A percentile compares a stretch with the other conserved stretches of the same genome.
Evolutionary conservation across 2,888 invertebrate genomes (phyloP).

Genomic region (Acronicta psi): DNA sequence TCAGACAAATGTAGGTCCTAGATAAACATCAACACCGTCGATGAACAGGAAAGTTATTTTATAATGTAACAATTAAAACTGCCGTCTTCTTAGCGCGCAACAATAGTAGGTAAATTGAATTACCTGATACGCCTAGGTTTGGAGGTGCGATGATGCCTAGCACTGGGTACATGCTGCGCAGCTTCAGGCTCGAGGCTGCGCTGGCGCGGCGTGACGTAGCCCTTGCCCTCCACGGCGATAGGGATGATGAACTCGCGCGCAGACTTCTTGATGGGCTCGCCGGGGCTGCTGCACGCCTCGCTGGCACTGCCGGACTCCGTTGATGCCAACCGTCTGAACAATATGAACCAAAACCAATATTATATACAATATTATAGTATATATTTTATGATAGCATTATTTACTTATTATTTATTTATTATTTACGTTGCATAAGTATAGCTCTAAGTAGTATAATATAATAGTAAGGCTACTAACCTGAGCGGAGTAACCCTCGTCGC

Average conservation of each 20-base stretch:
- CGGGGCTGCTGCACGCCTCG: constrained; percentile 82
- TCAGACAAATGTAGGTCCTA: too few relatives aligned
- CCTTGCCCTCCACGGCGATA: constrained; percentile 97
- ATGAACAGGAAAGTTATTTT: too few relatives aligned
- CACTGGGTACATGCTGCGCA: constrained; percentile 76
- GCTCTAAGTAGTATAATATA: too few relatives aligned
- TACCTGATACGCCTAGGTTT: constrained; percentile 91
- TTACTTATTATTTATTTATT: too few relatives aligned
- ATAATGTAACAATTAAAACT: too few relatives aligned
- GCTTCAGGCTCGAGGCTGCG: constrained; percentile 94
- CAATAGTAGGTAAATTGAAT: too few relatives aligned
- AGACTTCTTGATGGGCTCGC: constrained; percentile 94
- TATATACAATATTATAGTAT: too few relatives aligned
- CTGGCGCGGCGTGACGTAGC: constrained; percentile 93
- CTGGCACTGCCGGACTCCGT: constrained; percentile 91
- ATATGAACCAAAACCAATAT: background rate
- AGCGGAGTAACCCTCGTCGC: constrained; percentile 49
- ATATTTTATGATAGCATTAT: too few relatives aligned
- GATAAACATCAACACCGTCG: too few relatives aligned
- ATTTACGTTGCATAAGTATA: too few relatives aligned
- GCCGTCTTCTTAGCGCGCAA: too few relatives aligned
- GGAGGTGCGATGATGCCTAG: constrained; percentile 67
- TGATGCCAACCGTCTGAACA: constrained; percentile 80
- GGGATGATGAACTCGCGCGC: constrained; percentile 97
- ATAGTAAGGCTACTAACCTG: constrained; percentile 38